Conservation (phyloP, 2,888 invertebrate species). For the Allygus modestus region DNA sequence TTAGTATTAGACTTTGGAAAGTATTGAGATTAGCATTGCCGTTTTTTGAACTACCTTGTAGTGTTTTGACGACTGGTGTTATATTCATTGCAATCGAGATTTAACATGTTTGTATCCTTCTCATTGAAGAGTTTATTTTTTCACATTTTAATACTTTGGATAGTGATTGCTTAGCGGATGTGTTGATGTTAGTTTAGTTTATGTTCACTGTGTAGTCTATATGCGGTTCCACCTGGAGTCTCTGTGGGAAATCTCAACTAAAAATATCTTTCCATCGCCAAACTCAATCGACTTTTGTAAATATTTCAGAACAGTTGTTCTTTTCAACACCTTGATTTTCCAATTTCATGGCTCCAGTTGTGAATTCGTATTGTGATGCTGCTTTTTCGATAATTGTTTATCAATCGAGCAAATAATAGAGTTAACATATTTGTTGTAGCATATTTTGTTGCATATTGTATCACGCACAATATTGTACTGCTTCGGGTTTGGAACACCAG, state of each 20-base stretch:
- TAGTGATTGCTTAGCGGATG: constrained; percentile 50
- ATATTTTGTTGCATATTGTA: constrained; percentile 55
- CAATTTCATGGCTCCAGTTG: constrained; percentile 29
- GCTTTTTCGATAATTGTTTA: constrained; percentile 53
- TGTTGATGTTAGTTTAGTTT: constrained; percentile 55
- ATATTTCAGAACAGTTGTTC: constrained; percentile 20
- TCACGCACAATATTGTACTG: constrained; percentile 60
- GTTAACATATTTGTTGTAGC: constrained; percentile 57
- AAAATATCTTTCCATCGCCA: neutral
- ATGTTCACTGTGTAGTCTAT: constrained; percentile 44
- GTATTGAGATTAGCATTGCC: constrained; percentile 45
- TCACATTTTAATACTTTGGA: constrained; percentile 53
- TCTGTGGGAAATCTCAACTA: neutral
- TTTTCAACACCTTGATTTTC: neutral
- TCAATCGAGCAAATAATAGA: constrained; percentile 51
- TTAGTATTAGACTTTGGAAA: constrained; percentile 56
- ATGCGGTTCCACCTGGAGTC: constrained; percentile 44
- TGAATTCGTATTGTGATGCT: constrained; percentile 48
- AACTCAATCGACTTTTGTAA: constrained; percentile 27
- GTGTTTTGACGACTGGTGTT: constrained; percentile 54
- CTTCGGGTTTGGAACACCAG: constrained; percentile 58
- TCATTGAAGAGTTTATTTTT: constrained; percentile 55
- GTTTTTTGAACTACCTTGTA: constrained; percentile 56
- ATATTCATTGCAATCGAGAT: constrained; percentile 48
- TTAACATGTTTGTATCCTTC: constrained; percentile 52